These are phyloP conservation scores for Okapia johnstoni DNA, from an alignment of 2,113 vertebrate species.

Conservation along the genomic window DNA sequence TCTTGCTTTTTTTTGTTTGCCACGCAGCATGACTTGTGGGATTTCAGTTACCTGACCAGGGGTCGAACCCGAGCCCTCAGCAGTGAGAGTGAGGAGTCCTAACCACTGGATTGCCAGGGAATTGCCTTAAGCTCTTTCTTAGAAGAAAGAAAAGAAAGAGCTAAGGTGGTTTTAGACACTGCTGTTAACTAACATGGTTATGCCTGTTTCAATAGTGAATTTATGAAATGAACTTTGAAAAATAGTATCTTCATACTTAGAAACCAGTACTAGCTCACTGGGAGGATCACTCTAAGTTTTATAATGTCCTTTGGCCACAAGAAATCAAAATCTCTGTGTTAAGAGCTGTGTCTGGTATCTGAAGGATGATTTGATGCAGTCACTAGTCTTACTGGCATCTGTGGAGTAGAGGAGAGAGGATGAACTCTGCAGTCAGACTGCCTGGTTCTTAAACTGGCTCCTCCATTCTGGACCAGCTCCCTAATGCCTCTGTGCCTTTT, in stretches of 20 bases:
- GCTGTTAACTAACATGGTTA: neutral
- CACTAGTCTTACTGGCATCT: neutral
- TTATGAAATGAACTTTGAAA: neutral
- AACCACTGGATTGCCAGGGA: neutral
- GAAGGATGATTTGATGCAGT: neutral
- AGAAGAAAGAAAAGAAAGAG: neutral
- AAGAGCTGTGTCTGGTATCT: neutral
- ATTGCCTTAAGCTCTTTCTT: neutral
- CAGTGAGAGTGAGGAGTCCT: neutral
- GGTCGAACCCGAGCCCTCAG: neutral
- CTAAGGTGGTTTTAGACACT: neutral
- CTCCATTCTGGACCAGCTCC: neutral
- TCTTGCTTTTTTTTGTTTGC: neutral
- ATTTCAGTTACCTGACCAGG: neutral
- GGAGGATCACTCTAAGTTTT: neutral
- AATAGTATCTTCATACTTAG: neutral
- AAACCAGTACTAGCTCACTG: neutral
- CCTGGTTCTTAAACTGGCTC: neutral
- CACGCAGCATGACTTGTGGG: neutral
- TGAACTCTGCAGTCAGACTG: neutral
- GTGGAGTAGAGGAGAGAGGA: neutral
- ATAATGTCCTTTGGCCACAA: neutral
- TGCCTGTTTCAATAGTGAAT: neutral
- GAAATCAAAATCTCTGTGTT: neutral
- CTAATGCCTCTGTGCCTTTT: neutral